Evolutionary conservation across 1,140 invertebrate species (phyloP), one percentile per base, ranked within the genome.

Genomic region (Aphidius ervi): DNA sequence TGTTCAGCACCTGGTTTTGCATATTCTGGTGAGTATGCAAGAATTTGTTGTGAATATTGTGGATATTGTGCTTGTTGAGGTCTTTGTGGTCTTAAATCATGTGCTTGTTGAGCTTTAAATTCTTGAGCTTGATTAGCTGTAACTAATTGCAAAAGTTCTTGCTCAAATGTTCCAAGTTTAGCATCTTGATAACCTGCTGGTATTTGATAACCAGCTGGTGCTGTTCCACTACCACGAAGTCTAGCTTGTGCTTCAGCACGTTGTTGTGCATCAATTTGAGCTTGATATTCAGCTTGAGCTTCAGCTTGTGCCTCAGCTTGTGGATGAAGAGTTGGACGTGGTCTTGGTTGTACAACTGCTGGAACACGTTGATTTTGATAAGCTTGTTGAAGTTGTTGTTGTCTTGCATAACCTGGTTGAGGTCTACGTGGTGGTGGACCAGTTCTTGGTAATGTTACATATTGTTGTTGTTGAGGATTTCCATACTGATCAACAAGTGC

Each of bases 51-150:
- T 0, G 70, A 58, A 20, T 70, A 73, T 40, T 70, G 67, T 0
- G 66, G 61, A 46, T 74, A 70, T 9, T 55, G 62, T 9, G 5
- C n/a, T 47, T 63, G 65, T 31, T 71, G 63, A 16, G 68, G 58
- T n/a, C 54, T 55, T 9, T 61, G 10, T 9, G 56, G 64, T 58
- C 64, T 63, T 40, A 64, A 68, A 0, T 71, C 57, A 16, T 71
- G 68, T 1, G 69, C 68, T 6, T 70, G 67, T 2, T 69, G 54
- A 5, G 75, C 47, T 45, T 77, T 77, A 46, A 76, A 78, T 46
- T 78, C 76, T 54, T 77, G 75, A 0, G 76, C 76, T 48, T 78
- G 76, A 59, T 78, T 78, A 0, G 76, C 76, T 1, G 68, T 73
- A 6, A 78, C 75, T 1, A 78, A 31, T 56, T 78, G 76, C 9